phyloP scores from a whole-genome alignment of 2,888 invertebrate species.

The Andrena fulva region DNA sequence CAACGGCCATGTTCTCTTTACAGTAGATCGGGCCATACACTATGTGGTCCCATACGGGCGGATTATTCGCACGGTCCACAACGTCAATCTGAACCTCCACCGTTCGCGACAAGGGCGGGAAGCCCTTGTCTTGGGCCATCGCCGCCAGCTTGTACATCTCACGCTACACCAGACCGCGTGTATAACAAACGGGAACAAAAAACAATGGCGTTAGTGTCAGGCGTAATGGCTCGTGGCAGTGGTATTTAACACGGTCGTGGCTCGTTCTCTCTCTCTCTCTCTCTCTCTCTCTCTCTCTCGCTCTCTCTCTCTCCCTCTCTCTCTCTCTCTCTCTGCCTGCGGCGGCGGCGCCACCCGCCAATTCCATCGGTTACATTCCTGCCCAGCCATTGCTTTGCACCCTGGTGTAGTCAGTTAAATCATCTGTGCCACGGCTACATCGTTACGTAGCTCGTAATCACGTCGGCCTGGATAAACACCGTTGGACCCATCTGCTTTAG shows the following conservation, averaged over 20 bases:
- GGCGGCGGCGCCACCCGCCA: too few species aligned
- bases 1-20: conserved; percentile 98
- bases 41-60: conserved; percentile 98
- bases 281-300: neutral
- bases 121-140: conserved; percentile 99
- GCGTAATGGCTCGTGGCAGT: conserved; percentile 65
- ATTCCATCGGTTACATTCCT: conserved; percentile 5
- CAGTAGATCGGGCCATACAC: conserved; percentile 99
- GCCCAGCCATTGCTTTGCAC: conserved; percentile 25
- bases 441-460: neutral
- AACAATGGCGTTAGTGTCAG: conserved; percentile 72
- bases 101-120: conserved; percentile 96
- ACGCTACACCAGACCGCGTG: conserved; percentile 90
- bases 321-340: neutral
- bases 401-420: conserved; percentile 51
- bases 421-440: conserved; percentile 7
- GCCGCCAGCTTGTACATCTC: conserved; percentile 99
- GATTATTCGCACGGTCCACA: conserved; percentile 99
- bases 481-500: conserved; percentile 25
- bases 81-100: conserved; percentile 99
- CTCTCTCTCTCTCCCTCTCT: conserved; percentile 8
- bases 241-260: conserved; percentile 25
- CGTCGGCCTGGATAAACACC: conserved; percentile 12
- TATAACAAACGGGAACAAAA: conserved; percentile 87
- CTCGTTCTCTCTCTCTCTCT: conserved; percentile 23